Evolutionary conservation across 1,140 invertebrate genomes (phyloP), one percentile per base, ranked within the genome.

Genomic region (Cotesia glomerata): DNA sequence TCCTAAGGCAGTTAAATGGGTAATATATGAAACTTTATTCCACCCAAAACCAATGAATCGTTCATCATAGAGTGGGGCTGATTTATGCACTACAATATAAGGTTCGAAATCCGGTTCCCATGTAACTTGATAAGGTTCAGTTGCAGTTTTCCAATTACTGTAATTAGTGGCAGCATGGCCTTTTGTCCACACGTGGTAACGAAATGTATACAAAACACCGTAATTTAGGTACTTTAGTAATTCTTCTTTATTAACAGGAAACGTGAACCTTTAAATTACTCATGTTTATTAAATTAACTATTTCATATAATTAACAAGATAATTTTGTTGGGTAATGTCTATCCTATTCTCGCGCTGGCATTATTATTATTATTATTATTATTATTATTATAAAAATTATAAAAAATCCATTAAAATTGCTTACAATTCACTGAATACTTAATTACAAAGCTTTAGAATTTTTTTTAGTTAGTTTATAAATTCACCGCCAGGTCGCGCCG

Each of bases 41-140:
- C 96, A 98, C 1, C 97, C 97, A 84, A 98, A 98, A 13, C 97
- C 97, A 52, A 97, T 92, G 87, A 98, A 98, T 76, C 95, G 88
- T 9, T 92, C 91, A 82, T 98, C 96, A 83, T 96, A 98, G 75
- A 90, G 86, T 3, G 94, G 93, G 49, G 96, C 91, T 63, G 93
- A 90, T 75, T 90, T 91, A 45, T 91, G 89, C 0, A 96, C 93
- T 0, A 98, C 94, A 64, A 98, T 88, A 80, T 98, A 98, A 0
- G 97, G 97, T 81, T 98, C 96, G 87, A 96, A 98, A 87, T 97
- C 95, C 0, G 92, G 90, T 81, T 96, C 92, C 95, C 96, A 98
- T 70, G 90, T 89, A 2, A 97, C 94, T 84, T 93, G 91, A 83
- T 97, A 98, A 0, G 95, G 94, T 11, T 90, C 91, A 4, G 90